phyloP scores from a whole-genome alignment of 64 coral and sea anemone genomes.

The Stylophora pistillata region DNA sequence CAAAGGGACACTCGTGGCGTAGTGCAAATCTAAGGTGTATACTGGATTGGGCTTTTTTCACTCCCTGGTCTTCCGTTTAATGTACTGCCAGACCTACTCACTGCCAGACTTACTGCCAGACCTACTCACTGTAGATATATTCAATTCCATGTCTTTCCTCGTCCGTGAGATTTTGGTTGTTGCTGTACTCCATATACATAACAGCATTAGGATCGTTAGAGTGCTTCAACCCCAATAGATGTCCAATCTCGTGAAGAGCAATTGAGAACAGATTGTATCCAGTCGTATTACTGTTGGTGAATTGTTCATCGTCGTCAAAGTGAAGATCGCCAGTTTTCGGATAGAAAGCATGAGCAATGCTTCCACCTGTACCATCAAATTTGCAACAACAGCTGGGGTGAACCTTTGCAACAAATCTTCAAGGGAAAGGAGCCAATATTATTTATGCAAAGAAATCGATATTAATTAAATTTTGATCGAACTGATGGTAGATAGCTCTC shows the following conservation, averaged over 20 bases:
- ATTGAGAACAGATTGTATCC: conserved; percentile 43
- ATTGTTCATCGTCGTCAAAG: conserved; percentile 47
- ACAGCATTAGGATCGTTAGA: conserved; percentile 18
- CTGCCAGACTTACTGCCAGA: neutral
- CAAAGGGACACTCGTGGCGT: no score
- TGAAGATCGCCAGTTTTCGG: conserved; percentile 33
- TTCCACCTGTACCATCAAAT: conserved; percentile 6
- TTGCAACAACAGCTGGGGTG: neutral
- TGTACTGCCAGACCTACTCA: neutral
- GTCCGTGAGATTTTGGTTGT: conserved; percentile 34
- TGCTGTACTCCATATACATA: conserved; percentile 61
- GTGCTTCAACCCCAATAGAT: conserved; percentile 68
- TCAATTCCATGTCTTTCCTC: conserved; percentile 73
- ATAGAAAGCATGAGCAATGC: conserved; percentile 23
- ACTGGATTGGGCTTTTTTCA: no score
- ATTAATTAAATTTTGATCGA: no score
- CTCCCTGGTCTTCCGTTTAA: no score
- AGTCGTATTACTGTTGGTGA: neutral
- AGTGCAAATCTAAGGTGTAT: no score
- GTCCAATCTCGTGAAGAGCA: conserved; percentile 82
- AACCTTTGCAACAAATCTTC: neutral
- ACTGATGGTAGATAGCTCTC: no score
- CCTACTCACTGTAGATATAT: conserved; percentile 62
- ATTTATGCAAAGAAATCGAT: neutral
- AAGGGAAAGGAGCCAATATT: neutral